Conservation (phyloP, 1,140 invertebrate species). For the Platyscapa corneri region DNA sequence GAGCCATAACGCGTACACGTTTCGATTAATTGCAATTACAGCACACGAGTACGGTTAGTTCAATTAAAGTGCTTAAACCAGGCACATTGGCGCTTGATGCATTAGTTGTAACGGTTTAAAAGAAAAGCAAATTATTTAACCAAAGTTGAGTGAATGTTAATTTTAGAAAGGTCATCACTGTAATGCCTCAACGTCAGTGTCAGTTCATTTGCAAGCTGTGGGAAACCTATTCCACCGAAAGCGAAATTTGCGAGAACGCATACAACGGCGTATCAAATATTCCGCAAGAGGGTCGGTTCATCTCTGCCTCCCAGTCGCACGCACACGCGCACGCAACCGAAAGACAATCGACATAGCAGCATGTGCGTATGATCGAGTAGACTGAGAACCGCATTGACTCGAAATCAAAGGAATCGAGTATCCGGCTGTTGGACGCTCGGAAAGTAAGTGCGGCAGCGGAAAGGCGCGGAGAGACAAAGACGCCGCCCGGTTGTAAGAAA, state of each 20-base stretch:
- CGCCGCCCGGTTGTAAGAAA: neutral
- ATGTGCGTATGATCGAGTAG: neutral
- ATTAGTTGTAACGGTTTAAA: neutral
- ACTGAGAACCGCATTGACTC: conserved; percentile 39
- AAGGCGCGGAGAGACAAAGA: neutral
- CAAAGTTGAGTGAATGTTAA: neutral
- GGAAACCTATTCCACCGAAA: neutral
- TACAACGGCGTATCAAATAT: neutral
- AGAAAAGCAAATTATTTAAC: neutral
- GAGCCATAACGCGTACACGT: neutral
- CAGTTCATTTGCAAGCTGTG: neutral
- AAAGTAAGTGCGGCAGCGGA: too few species aligned
- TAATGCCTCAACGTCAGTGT: conserved; percentile 9
- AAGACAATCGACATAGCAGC: neutral
- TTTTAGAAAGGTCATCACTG: neutral
- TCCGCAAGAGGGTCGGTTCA: neutral
- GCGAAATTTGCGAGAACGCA: neutral
- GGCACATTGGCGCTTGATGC: neutral
- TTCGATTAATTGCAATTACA: neutral
- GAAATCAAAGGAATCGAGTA: conserved; percentile 49
- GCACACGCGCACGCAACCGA: neutral
- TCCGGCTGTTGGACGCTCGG: conserved; percentile 34
- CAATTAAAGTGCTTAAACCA: neutral
- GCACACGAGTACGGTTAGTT: neutral
- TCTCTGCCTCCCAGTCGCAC: neutral